Percentiles rank a stretch among this genome's conserved stretches.
phyloP scores from a whole-genome alignment of 1,140 invertebrate species.

The Apis cerana region DNA sequence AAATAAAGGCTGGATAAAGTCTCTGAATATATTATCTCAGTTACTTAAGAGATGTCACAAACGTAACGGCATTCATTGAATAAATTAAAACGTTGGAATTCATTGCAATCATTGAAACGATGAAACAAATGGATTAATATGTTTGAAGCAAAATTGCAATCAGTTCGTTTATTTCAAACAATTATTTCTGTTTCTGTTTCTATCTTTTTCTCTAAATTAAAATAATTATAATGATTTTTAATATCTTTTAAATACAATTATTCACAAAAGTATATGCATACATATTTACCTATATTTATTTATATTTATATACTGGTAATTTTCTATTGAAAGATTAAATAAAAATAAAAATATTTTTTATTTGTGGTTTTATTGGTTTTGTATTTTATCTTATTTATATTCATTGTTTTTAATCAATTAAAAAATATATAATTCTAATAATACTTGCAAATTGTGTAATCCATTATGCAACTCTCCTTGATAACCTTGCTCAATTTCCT shows the following conservation, averaged over 20 bases:
- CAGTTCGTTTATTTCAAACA: too few relatives aligned
- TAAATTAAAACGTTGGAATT: neutral
- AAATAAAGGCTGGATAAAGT: slow-evolving; percentile 12
- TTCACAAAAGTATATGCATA: too few relatives aligned
- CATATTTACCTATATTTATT: too few relatives aligned
- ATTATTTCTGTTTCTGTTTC: too few relatives aligned
- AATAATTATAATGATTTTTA: too few relatives aligned
- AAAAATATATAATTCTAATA: neutral
- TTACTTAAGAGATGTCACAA: neutral
- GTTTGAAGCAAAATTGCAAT: neutral
- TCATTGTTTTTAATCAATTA: neutral
- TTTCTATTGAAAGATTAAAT: too few relatives aligned
- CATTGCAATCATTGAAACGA: too few relatives aligned
- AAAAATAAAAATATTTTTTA: too few relatives aligned
- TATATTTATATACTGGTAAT: too few relatives aligned
- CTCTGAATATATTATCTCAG: neutral
- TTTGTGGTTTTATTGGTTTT: too few relatives aligned
- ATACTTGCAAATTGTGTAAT: neutral
- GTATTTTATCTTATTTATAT: neutral
- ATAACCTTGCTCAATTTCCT: neutral
- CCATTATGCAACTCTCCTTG: neutral
- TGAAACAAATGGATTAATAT: neutral
- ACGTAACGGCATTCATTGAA: neutral
- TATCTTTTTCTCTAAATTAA: too few relatives aligned
- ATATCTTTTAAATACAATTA: too few relatives aligned